Base-by-base conservation (phyloP, 2,797 vertebrate species). In the Catostomus latipinnis region DNA sequence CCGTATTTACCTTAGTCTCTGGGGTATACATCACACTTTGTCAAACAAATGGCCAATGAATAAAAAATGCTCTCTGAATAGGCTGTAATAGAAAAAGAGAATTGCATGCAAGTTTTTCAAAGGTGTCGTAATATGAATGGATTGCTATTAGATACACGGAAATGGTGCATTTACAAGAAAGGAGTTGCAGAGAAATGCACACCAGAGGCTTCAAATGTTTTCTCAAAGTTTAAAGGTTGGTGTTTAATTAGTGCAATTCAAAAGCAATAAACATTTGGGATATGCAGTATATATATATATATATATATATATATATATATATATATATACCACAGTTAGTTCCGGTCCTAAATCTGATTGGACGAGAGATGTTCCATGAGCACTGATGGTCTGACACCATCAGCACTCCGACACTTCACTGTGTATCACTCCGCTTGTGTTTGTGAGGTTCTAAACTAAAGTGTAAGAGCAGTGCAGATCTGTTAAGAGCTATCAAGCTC, bases 1-100 rank as follows among this genome's bases (percentile, higher is more conserved):
- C 81, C 52, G n/a, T 62, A 67, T 74, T 66, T 57, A 79, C 62
- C 56, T 61, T 14, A 43, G 22, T 54, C 72, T 54, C 61, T 49
- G 10, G 63, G 62, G 70, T 76, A 56, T 78, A 54, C 53, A 67
- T 72, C 66, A 71, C 60, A 63, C 18, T 60, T 22, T 1, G 8
- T 46, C 8, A 60, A 83, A 76, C 63, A 71, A 85, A 86, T 81
- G 68, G 63, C 13, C 76, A 75, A 52, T 7, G 6, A 14, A 48
- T 9, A 56, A 46, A 52, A 18, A 82, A 79, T 67, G 6, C 11
- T 22, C 8, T 0, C 4, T 74, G 43, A 60, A 75, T 66, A 76
- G 61, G 10, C 52, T 56, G 9, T 62, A 34, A 53, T 22, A 50
- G 13, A 53, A 34, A 34, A 34, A 14, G 16, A 63, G 73, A 48